A percentile compares a stretch with the other conserved stretches of the same genome.
Conservation (phyloP, 2,888 invertebrate species). For the Leucophenga maculata region DNA sequence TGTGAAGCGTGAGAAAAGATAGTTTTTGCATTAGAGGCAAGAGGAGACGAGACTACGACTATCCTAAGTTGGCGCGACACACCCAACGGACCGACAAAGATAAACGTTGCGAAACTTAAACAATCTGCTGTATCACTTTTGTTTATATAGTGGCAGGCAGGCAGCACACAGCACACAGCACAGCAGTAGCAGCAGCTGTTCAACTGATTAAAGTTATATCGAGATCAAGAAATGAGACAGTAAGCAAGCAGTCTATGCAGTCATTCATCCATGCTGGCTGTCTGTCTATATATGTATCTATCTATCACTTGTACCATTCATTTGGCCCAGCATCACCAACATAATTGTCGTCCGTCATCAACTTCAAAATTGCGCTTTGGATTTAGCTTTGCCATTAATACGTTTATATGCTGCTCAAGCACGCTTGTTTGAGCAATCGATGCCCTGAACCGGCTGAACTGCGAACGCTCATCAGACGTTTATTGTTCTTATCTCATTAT, state of each 20-base stretch:
- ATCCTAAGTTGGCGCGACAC: no score
- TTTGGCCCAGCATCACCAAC: not conserved
- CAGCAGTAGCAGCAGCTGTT: constrained; percentile 11
- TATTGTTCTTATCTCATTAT: constrained; percentile 64
- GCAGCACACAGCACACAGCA: not conserved
- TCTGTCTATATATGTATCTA: no score
- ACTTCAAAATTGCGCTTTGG: constrained; percentile 7
- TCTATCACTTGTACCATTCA: not conserved
- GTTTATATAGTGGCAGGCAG: constrained; percentile 1
- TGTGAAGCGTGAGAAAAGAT: not conserved
- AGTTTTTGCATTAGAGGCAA: no score
- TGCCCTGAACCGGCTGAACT: constrained; percentile 13
- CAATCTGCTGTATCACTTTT: constrained; percentile 3
- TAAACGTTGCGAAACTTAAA: constrained; percentile 14
- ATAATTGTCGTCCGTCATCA: not conserved
- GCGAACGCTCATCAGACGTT: constrained; percentile 30
- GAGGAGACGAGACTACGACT: no score
- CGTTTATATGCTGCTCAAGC: constrained; percentile 18
- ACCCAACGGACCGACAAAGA: no score
- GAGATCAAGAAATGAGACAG: constrained; percentile 3
- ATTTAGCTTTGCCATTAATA: constrained; percentile 17
- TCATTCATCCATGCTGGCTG: no score
- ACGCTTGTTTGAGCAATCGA: constrained; percentile 5
- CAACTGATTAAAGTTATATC: constrained; percentile 10
- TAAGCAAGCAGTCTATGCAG: no score